A percentile compares a stretch with the other conserved stretches of the same genome.
These are phyloP conservation scores for Ephydatia muelleri DNA, from an alignment of 37 sponge, comb jelly and placozoan genomes.

Conservation along the genomic window DNA sequence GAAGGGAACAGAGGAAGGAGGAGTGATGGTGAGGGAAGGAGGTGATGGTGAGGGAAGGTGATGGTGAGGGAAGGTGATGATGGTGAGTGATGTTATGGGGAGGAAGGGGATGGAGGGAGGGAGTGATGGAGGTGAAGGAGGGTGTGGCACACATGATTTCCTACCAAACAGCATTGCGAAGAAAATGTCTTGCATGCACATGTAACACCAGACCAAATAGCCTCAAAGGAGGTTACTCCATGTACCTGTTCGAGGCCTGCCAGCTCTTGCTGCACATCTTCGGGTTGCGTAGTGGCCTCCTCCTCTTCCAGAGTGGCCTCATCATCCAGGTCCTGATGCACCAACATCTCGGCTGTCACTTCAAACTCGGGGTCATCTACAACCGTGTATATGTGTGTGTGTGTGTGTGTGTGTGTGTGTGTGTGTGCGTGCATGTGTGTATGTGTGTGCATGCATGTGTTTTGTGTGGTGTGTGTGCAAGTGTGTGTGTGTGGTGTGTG, in stretches of 20 bases:
- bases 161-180: background rate
- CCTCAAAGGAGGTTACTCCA: background rate
- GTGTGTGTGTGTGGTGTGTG: too few species aligned
- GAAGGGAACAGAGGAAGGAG: too few species aligned
- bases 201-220: background rate
- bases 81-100: background rate
- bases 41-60: too few species aligned
- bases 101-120: too few species aligned
- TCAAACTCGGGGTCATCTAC: slow-evolving; percentile 73
- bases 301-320: slow-evolving; percentile 71
- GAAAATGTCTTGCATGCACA: background rate
- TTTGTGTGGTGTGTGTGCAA: too few species aligned
- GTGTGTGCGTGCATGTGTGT: background rate
- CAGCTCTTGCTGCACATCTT: slow-evolving; percentile 54
- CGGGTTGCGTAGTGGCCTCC: slow-evolving; percentile 37
- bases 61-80: background rate
- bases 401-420: slow-evolving; percentile 1
- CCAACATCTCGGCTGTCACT: slow-evolving; percentile 82
- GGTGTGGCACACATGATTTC: too few species aligned
- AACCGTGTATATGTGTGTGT: background rate
- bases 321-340: slow-evolving; percentile 76
- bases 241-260: slow-evolving; percentile 69
- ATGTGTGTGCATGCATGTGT: too few species aligned
- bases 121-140: too few species aligned
- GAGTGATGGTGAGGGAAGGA: too few species aligned